A percentile compares a stretch with the other conserved stretches of the same genome.
These are phyloP conservation scores for Oreochromis mossambicus DNA, from an alignment of 2,797 vertebrate genomes.

Conservation along the genomic window DNA sequence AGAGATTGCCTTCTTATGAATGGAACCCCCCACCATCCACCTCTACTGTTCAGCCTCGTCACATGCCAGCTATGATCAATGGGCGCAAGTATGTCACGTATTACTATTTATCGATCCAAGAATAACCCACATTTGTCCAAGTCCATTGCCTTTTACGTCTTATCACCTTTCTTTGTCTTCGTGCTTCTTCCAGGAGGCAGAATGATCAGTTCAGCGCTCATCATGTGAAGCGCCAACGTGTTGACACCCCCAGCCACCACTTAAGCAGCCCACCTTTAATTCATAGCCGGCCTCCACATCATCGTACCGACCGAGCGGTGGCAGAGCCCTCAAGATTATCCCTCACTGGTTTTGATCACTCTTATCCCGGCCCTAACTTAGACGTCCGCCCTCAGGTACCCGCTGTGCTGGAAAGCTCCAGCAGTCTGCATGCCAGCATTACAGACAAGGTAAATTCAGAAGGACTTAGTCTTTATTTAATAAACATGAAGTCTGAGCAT, in stretches of 20 bases:
- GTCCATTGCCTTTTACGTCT: neutral
- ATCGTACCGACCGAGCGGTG: slow-evolving; percentile 58
- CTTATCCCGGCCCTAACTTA: neutral
- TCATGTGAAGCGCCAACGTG: slow-evolving; percentile 80
- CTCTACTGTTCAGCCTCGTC: neutral
- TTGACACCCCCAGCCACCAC: slow-evolving; percentile 61
- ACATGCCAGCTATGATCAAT: neutral
- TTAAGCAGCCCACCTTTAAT: neutral
- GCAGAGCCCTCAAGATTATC: slow-evolving; percentile 62
- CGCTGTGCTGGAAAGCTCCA: slow-evolving; percentile 40
- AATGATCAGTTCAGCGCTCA: slow-evolving; percentile 61
- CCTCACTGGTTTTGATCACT: slow-evolving; percentile 1
- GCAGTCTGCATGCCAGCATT: slow-evolving; percentile 54
- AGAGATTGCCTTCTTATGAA: slow-evolving; percentile 27
- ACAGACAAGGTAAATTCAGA: slow-evolving; percentile 81
- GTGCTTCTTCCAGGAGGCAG: slow-evolving; percentile 77
- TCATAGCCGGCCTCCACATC: neutral
- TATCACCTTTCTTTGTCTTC: neutral
- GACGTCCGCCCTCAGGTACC: slow-evolving; percentile 46
- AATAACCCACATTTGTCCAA: neutral
- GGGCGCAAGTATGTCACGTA: slow-evolving; percentile 57
- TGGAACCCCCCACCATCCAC: slow-evolving; percentile 31
- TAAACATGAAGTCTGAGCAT: neutral
- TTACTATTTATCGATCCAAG: neutral
- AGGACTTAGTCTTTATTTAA: neutral